phyloP scores from a whole-genome alignment of 1,140 invertebrate species.

The Bombus picipes region DNA sequence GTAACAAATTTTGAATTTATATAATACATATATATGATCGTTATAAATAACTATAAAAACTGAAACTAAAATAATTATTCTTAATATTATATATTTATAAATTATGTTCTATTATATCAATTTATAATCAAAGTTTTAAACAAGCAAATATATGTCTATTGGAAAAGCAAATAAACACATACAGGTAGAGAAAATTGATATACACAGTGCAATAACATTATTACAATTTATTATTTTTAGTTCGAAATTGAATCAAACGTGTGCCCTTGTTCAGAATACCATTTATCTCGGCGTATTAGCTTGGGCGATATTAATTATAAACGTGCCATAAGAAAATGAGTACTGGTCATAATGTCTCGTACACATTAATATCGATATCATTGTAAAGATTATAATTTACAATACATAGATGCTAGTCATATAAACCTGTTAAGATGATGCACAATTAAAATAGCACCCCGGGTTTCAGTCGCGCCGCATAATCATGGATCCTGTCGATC shows the following conservation, averaged over 20 bases:
- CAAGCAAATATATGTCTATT: conserved; percentile 41
- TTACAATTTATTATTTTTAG: conserved; percentile 77
- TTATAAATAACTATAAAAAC: conserved; percentile 41
- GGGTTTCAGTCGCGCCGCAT: conserved; percentile 74
- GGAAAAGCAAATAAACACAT: conserved; percentile 26
- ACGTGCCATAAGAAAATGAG: conserved; percentile 82
- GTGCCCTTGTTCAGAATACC: conserved; percentile 67
- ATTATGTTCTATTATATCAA: conserved; percentile 7
- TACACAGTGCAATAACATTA: conserved; percentile 58
- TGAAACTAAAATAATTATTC: conserved; percentile 46
- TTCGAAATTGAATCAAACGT: conserved; percentile 72
- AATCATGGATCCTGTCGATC: conserved; percentile 48
- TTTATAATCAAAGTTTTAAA: conserved; percentile 45
- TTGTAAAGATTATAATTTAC: conserved; percentile 82
- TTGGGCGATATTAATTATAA: conserved; percentile 78
- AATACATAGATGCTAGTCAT: conserved; percentile 82
- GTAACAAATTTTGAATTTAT: neutral
- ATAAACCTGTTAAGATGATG: conserved; percentile 79
- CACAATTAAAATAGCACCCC: conserved; percentile 80
- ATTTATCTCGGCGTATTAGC: conserved; percentile 71
- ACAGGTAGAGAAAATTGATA: conserved; percentile 43
- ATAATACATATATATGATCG: neutral
- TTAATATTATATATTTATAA: conserved; percentile 12
- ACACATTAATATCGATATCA: conserved; percentile 79
- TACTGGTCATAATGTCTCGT: conserved; percentile 80